Evolutionary conservation across 2,113 vertebrate species (phyloP), one percentile per base, ranked within the genome.

Genomic region (Engystomops pustulosus): DNA sequence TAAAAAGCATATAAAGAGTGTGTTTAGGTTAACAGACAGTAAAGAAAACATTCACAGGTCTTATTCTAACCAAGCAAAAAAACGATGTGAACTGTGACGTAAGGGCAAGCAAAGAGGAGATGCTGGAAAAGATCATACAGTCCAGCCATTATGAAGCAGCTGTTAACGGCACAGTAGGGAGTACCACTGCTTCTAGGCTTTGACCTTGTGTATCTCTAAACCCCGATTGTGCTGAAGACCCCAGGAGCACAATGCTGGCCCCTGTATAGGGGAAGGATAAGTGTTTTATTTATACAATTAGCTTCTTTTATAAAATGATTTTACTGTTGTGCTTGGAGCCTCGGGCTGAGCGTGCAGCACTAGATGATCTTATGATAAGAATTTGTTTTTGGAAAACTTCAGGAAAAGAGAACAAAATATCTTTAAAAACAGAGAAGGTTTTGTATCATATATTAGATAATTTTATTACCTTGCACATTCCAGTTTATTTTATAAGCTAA

Each of bases 361-460:
- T 67, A 77, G 58, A 68, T 77, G 49, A 72, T 84, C 72, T 84
- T 49, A 77, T 84, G 82, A 84, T 84, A 84, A 84, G 60, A 41
- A 75, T 67, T 38, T 77, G n/a, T 44, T 53, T 32, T 76, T 32
- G 49, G 20, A 58, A 75, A 83, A n/a, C 27, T 1, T 5, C 51
- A 65, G 32, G 9, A 44, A 58, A 44, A 51, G 9, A 41, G 41
- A 15, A 47, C 17, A 49, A 62, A 58, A 49, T 68, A 72, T 77
- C 17, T 38, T 68, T 5, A 30, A 20, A 67, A 69, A 84, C 71
- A 84, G 44, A 68, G 34, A 68, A 18, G 6, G 60, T 51, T 58
- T 77, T 84, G 60, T 76, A 23, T 65, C 25, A 25, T 60, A 30
- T 30, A 2, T 68, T 67, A 38, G 15, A 77, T 77, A 68, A 77